Base-by-base conservation (phyloP, 2,888 invertebrate genomes). In the Philhelius pedissequus region DNA sequence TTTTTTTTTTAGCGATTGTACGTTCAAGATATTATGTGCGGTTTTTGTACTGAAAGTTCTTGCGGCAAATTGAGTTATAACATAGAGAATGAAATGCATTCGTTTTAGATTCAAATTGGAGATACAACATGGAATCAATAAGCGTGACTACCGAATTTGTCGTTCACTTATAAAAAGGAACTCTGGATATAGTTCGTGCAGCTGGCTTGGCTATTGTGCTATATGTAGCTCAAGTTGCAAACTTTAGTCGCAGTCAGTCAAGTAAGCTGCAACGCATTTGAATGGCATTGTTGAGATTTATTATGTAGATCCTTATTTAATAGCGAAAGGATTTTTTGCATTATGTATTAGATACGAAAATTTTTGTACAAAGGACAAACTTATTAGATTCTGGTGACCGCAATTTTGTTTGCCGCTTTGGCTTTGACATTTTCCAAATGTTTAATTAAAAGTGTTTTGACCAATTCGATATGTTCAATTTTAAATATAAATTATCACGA, bases 91-190 rank as follows among this genome's bases (percentile, higher is more conserved):
- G 32, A 48, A 64, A 48, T 58, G 32, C 32, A 64, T 64, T 81
- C 32, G 30, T 25, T 64, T 38, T 50, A 43, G 48, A 48, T 68
- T 27, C 20, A 35, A 32, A 35, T 56, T 18, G 25, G 6, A 60
- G 40, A 60, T 60, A 56, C 32, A 13, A 66, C 40, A 32, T 32
- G 77, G 22, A 68, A 38, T 25, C 79, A 54, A 15, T 27, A 45
- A 74, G 79, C 79, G 79, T 79, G 74, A 79, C 79, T 79, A 79
- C 79, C 73, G 58, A 68, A 71, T 38, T 64, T 66, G 71, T 73
- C 66, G 50, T 66, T 69, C 43, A 62, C 27, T 62, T 15, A n/a
- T n/a, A 18, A 18, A 43, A 43, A 43, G 43, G 15, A 62, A 43
- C 3, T 62, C 1, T 30, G 40, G 22, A 25, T 25, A 43, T 38